phyloP scores from a whole-genome alignment of 2,888 invertebrate genomes.

The Drymonia ruficornis region DNA sequence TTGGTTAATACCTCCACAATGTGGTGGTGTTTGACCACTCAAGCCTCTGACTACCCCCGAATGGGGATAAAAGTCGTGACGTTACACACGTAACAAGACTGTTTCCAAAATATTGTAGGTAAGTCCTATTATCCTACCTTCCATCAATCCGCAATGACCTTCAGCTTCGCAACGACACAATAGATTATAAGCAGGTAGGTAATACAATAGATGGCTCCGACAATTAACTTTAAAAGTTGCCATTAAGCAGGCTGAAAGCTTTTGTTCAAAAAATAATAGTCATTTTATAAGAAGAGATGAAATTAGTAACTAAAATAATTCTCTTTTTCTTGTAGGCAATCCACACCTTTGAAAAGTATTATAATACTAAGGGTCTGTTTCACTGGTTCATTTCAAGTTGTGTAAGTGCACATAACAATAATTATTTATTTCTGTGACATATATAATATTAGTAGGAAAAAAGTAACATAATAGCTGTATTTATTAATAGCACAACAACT shows the following conservation, averaged over 20 bases:
- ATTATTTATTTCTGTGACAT: too few species aligned
- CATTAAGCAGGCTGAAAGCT: conserved; percentile 35
- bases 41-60: too few species aligned
- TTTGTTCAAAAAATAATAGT: conserved; percentile 30
- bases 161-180: conserved; percentile 25
- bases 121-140: background rate
- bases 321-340: conserved; percentile 6
- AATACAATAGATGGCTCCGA: conserved; percentile 31
- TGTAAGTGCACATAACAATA: too few species aligned
- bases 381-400: too few species aligned
- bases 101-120: background rate
- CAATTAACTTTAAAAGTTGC: conserved; percentile 33
- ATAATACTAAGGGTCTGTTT: too few species aligned
- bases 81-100: too few species aligned
- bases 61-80: too few species aligned
- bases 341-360: background rate
- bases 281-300: conserved; percentile 23
- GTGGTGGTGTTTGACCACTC: too few species aligned
- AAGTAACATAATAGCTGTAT: too few species aligned
- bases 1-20: too few species aligned
- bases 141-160: conserved; percentile 13
- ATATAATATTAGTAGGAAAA: too few species aligned
- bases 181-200: conserved; percentile 22
- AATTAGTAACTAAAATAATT: conserved; percentile 25
- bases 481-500: too few species aligned